Evolutionary conservation across 2,888 invertebrate genomes (phyloP), one percentile per base, ranked within the genome.

Genomic region (Neuroscelio doddi): DNA sequence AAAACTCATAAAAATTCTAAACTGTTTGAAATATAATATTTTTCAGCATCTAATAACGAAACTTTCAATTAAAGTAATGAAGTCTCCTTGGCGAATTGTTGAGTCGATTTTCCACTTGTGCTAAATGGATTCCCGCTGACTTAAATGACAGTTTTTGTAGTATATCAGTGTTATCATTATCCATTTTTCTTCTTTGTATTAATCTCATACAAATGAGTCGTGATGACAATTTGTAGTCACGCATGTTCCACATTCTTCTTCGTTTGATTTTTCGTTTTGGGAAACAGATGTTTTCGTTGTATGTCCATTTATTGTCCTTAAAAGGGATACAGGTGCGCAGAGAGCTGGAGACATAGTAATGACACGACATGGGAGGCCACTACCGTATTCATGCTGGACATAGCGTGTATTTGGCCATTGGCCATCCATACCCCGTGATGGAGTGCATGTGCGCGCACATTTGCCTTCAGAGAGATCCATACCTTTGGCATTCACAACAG

Each of bases 331-430:
- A 36, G 24, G 50, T 27, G 34, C 44, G 17, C 30, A 55, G 45
- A 24, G 56, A 41, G 51, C 41, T 64, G 64, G 70, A 73, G 73
- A 73, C 74, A 73, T 73, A 74, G 76, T 77, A 80, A 77, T 77
- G 78, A 75, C 72, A 76, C 74, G 73, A 69, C 70, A 71, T 51
- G 56, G 49, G 50, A 55, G 62, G 62, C 49, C 49, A 39, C 59
- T 70, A 69, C 68, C 74, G 71, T 73, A 75, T 79, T 81, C 75
- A 79, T 72, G 77, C 78, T 79, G 74, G 75, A 76, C 75, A 73
- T 78, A 78, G 74, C 78, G 71, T 80, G 76, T 76, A 78, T 81
- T 80, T 80, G 80, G 76, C 76, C 75, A 80, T 75, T 77, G 77
- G 77, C 79, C 74, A 61, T 53, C 76, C 70, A 73, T 74, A 70